Evolutionary conservation across 2,888 invertebrate genomes (phyloP), one percentile per base, ranked within the genome.

Genomic region (Drosophila quinaria): DNA sequence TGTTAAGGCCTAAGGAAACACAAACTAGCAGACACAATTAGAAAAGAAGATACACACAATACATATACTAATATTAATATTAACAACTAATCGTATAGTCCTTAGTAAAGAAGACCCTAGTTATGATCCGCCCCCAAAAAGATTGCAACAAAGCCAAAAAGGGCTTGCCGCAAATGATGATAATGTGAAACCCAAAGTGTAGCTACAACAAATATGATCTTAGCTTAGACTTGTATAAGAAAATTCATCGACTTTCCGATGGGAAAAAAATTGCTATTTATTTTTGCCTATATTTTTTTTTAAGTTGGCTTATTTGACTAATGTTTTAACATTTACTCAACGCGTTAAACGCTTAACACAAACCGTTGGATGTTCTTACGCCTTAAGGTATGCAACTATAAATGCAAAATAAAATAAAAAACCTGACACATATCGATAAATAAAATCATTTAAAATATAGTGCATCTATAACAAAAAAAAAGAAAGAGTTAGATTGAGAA

Each of bases 51-150:
- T 50, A 61, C 19, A 74, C 41, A 49, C 17, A 15, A 22, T 22
- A 51, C 17, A 46, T 29, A 52, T 29, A 46, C 19, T 22, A 37
- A 49, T 29, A 37, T 11, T 22, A 41, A 49, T 60, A 46, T 13
- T 17, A 47, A 4, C 11, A 35, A 41, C 35, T 67, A 75, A 44
- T 74, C 64, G 64, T 61, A 66, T 81, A 77, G 78, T 25, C 67
- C 68, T 49, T 81, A 78, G 75, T 52, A 56, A 70, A 42, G 50
- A 56, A 70, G 79, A 79, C 74, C 81, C 81, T 67, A 81, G 71
- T 75, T 87, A 86, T 59, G 75, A 87, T 84, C 87, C 84, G 84
- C 81, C 84, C 81, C 80, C 70, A 33, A 52, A 64, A 13, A 35
- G 22, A 22, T 41, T 42, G 56, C 56, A 59, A 59, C 44, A 37